Base-by-base conservation (phyloP, 2,797 vertebrate species). In the Babyrousa celebensis region DNA sequence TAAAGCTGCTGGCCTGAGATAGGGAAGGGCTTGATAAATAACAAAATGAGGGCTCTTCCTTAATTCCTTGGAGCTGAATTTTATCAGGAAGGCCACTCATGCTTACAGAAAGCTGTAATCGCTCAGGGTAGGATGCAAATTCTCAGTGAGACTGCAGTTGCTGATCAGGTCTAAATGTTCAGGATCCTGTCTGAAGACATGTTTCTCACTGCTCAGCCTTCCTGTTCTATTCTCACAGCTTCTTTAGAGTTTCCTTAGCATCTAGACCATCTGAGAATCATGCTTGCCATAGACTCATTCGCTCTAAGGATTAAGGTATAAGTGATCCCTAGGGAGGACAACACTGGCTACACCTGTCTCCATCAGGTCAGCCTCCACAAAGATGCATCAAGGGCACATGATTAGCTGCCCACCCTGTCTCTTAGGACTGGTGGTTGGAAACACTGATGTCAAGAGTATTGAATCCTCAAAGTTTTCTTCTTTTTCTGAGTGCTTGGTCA, bases 21-120 rank as follows among this genome's bases (percentile, higher is more conserved):
- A 98, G 15, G 90, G 96, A 98, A 71, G 85, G 67, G 87, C 94
- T 94, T 94, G 95, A 98, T 98, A 98, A 98, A 96, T 79, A 97
- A 85, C 95, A 83, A 94, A 65, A 65, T 78, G 91, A 97, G 84
- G 77, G 25, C 43, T 98, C 68, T 94, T 91, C 52, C 75, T 86
- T 97, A 90, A 96, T 52, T 95, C 21, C 70, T 29, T 27, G 17
- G 36, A 97, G n/a, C 60, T 94, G 72, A 60, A 95, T 97, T 98
- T 93, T 96, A 95, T 72, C 36, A 56, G 95, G 91, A 96, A 89
- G 83, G 7, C 85, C 96, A 95, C 65, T 85, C 27, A 2, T 93
- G 70, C 91, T 96, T 70, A 67, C 63, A 96, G 94, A 89, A 94
- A 95, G 89, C 43, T 88, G 36, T 74, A 74, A 72, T 91, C 11